These are phyloP conservation scores for Geococcyx californianus DNA, from an alignment of 2,113 vertebrate genomes.

Conservation along the genomic window DNA sequence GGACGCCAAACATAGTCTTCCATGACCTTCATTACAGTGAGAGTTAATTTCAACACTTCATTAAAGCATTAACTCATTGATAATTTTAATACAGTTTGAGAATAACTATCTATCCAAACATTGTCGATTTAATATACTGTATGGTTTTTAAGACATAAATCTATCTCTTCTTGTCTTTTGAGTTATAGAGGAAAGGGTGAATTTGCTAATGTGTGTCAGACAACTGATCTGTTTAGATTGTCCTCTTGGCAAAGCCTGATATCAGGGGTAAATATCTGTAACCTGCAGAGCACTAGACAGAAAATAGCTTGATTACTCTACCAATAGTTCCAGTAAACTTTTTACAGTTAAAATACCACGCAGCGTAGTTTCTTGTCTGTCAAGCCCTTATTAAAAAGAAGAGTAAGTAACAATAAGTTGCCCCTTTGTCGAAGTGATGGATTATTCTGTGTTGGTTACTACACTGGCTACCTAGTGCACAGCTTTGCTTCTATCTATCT, in stretches of 20 bases:
- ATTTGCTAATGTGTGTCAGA: not conserved
- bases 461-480: not conserved
- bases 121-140: not conserved
- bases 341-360: not conserved
- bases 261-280: not conserved
- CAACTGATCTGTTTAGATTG: not conserved
- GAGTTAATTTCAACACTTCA: not conserved
- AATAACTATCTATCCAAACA: not conserved
- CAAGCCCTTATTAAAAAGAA: not conserved
- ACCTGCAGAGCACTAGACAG: not conserved
- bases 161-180: not conserved
- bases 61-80: not conserved
- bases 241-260: not conserved
- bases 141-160: not conserved
- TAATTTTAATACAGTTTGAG: not conserved
- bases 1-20: not conserved
- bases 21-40: not conserved
- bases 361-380: not conserved
- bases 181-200: not conserved
- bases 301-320: not conserved
- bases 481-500: not conserved
- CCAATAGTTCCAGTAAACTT: not conserved
- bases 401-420: not conserved
- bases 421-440: not conserved
- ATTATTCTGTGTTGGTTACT: not conserved